Evolutionary conservation across 2,113 vertebrate species (phyloP), one percentile per base, ranked within the genome.

Genomic region (Gallinago paraguaiae): DNA sequence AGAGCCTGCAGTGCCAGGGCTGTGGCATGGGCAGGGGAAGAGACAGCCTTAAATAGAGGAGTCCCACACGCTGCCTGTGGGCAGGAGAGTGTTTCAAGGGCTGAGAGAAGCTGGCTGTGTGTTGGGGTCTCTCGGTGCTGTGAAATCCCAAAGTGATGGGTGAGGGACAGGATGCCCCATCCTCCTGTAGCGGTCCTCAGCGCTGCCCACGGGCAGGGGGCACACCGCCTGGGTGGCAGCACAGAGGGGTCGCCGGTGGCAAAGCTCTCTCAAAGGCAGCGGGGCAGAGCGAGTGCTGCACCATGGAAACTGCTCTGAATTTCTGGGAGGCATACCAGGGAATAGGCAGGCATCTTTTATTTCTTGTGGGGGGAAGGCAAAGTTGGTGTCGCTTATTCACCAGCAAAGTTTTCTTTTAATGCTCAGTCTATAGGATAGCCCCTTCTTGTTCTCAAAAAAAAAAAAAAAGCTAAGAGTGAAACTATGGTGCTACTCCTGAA

Each of bases 131-230:
- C 33, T 57, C 2, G 5, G 30, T 27, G 72, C 64, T 31, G 31
- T 65, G 33, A 37, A 27, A 63, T 17, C 50, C 54, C 15, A 0
- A 10, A 59, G 28, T 1, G 19, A 5, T 7, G 61, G 41, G 2
- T 8, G 31, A 37, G 1, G 41, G 51, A 10, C 0, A 1, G 45
- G n/a, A 7, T 2, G 4, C 12, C 1, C 7, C 20, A 6, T 64
- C 45, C 50, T 48, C 61, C n/a, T 12, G n/a, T 27, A 45, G 9
- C 39, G 2, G 14, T 2, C 46, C 39, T 27, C 6, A 5, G 9
- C 1, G 2, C 80, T 74, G 51, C 25, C n/a, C 4, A 15, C 11
- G 1, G 45, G 43, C 37, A 19, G 30, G 41, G 18, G 59, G 12
- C 10, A 8, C 17, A 1, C 57, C 9, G 68, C 35, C 18, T 0